Evolutionary conservation across 1,140 invertebrate genomes (phyloP).

Genomic region (Lamellibrachia luymesi): DNA sequence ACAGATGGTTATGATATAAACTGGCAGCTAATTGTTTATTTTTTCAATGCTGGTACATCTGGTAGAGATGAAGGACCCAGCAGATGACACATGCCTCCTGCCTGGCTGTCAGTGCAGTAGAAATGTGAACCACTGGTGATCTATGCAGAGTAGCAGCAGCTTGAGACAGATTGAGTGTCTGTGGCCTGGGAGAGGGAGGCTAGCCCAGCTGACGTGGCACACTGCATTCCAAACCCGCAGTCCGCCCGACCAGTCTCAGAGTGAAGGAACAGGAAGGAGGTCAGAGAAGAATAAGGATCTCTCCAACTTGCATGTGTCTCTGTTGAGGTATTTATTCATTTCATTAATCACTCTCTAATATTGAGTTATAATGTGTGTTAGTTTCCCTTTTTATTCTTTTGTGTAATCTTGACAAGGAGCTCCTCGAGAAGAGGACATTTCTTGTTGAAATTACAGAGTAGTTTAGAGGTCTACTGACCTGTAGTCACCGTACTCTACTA

Average conservation of each 20-base stretch:
- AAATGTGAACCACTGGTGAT: not conserved
- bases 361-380: not conserved
- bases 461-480: not conserved
- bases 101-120: not conserved
- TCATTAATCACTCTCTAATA: not conserved
- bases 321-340: not conserved
- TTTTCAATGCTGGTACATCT: not conserved
- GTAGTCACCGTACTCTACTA: not conserved
- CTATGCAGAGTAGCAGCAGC: not conserved
- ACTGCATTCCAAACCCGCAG: not conserved
- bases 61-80: not conserved
- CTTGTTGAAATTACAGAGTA: not conserved
- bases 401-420: not conserved
- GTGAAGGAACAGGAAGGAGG: not conserved
- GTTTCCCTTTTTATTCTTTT: not conserved
- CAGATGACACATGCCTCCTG: not conserved
- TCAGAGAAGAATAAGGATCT: not conserved
- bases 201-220: not conserved
- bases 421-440: not conserved
- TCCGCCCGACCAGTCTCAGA: not conserved
- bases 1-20: not conserved
- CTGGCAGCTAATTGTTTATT: not conserved
- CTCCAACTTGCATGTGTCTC: not conserved
- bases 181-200: not conserved
- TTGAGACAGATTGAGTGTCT: not conserved